Conservation (phyloP, 1,140 invertebrate species). For the Fragariocoptes setiger region DNA sequence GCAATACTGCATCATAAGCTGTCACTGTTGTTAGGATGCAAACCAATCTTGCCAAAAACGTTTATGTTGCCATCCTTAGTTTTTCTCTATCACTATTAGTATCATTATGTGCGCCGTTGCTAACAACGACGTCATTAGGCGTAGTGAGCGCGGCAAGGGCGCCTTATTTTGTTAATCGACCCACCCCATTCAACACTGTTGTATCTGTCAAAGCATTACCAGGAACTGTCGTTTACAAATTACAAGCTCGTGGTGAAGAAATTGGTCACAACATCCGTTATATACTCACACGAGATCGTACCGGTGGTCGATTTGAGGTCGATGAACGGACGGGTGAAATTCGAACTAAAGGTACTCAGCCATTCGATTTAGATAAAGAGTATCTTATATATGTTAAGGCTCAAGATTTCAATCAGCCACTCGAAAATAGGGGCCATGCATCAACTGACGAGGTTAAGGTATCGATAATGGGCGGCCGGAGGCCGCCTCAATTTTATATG, state of each 20-base stretch:
- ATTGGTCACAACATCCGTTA: constrained; percentile 74
- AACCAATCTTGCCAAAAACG: constrained; percentile 56
- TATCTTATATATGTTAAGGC: constrained; percentile 81
- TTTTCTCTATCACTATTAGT: neutral
- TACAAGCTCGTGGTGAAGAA: constrained; percentile 73
- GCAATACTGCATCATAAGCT: constrained; percentile 70
- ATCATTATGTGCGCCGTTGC: neutral
- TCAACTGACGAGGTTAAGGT: constrained; percentile 60
- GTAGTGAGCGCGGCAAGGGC: no score
- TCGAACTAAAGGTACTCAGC: constrained; percentile 53
- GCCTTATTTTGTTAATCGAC: constrained; percentile 76
- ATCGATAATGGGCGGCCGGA: constrained; percentile 66
- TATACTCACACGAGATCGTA: constrained; percentile 64
- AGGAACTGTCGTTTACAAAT: constrained; percentile 73
- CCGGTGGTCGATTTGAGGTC: constrained; percentile 45
- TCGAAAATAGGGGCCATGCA: constrained; percentile 55
- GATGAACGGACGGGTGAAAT: constrained; percentile 71
- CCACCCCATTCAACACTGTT: constrained; percentile 76
- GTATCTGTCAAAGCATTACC: constrained; percentile 71
- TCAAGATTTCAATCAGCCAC: constrained; percentile 66
- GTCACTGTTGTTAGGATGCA: constrained; percentile 79
- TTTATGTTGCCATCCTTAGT: neutral
- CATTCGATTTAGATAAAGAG: constrained; percentile 77
- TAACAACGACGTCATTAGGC: constrained; percentile 17
- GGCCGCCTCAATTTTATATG: constrained; percentile 75